Conservation (phyloP, 2,888 invertebrate species). For the Sipunculus nudus region DNA sequence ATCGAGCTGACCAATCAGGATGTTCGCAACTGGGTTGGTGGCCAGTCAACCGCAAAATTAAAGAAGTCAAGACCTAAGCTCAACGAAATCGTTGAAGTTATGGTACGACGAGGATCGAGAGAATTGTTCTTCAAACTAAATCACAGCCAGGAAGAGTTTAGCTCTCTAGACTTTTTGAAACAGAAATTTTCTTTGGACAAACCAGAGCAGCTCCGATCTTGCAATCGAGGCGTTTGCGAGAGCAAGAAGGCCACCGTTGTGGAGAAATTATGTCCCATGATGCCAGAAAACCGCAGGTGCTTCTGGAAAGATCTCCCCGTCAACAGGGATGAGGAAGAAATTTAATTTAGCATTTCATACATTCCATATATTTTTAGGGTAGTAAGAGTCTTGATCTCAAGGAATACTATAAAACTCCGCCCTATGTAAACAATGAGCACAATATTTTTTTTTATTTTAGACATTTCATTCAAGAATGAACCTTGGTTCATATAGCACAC, state of each 20-base stretch:
- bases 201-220: background rate
- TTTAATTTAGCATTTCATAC: no score
- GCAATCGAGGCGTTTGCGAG: background rate
- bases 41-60: conserved; percentile 14
- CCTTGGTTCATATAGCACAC: no score
- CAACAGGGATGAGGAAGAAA: no score
- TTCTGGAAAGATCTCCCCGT: no score
- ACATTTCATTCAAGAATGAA: no score
- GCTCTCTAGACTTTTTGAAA: background rate
- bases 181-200: background rate
- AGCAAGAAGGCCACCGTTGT: conserved; percentile 16
- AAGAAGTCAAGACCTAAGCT: background rate
- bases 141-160: background rate
- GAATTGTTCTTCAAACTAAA: background rate
- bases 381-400: no score
- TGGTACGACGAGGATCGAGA: background rate
- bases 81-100: conserved; percentile 9
- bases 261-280: conserved; percentile 12
- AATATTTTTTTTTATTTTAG: no score
- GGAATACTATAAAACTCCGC: no score
- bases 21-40: conserved; percentile 6
- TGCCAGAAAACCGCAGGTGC: no score
- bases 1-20: conserved; percentile 12
- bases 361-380: no score
- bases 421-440: no score